Base-by-base conservation (phyloP, 1,140 invertebrate species). In the Euwallacea fornicatus region DNA sequence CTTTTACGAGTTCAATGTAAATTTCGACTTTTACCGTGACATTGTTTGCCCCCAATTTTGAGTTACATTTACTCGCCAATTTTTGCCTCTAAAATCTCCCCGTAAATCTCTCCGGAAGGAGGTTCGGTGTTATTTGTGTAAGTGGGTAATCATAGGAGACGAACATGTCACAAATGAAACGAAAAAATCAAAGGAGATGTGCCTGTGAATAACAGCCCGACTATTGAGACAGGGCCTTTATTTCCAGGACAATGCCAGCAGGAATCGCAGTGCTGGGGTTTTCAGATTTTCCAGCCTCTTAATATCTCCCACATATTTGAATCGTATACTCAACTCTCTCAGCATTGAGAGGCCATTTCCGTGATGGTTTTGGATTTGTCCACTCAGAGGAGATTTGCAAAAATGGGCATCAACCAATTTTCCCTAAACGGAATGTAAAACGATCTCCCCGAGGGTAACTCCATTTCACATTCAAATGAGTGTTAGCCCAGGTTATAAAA, bases 401-500 rank as follows among this genome's bases (percentile, higher is more conserved):
- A 66, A 58, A 56, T 66, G 10, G 13, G 7, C 11, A 7, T 66
- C 3, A 53, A 42, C 65, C 58, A 56, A 68, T 61, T 47, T 66
- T 47, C 2, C 10, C 47, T 68, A 68, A 68, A 68, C 66, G 56
- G 66, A 68, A 68, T 68, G 61, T 61, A 15, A 60, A 68, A 58
- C 54, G 53, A 50, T 7, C 13, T 33, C 55, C 54, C 55, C 44
- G 21, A 63, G 53, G 63, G 47, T 42, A 47, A 46, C 44, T 60
- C 60, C 68, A 64, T 58, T 62, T 66, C 69, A 66, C 55, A 71
- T 71, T 61, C 69, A 71, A 71, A 71, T 71, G 47, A 56, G 43
- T 71, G 69, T 71, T 71, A 42, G 69, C 54, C 61, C 61, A 71
- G 61, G 69, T 71, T 63, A 44, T 71, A 71, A 71, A 65, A 71